These are phyloP conservation scores for Herpetotheres cachinnans DNA, from an alignment of 2,113 vertebrate genomes.

Conservation along the genomic window DNA sequence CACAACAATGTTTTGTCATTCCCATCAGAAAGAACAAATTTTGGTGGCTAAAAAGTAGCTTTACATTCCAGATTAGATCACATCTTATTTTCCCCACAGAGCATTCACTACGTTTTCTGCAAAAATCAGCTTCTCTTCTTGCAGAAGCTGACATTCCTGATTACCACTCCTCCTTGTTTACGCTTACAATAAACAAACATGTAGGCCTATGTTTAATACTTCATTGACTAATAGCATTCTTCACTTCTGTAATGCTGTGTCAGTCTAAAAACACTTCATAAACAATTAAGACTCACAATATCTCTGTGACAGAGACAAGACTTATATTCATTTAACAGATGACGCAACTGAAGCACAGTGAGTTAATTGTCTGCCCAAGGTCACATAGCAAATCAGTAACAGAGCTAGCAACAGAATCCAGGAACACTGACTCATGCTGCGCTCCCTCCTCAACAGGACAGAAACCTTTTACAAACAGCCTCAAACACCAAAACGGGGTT, in stretches of 20 bases:
- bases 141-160: not conserved
- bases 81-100: not conserved
- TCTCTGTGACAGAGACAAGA: not conserved
- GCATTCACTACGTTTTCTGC: not conserved
- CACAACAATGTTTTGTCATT: not conserved
- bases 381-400: not conserved
- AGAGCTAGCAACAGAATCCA: not conserved
- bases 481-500: not conserved
- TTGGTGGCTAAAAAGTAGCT: not conserved
- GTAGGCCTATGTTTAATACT: not conserved
- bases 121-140: not conserved
- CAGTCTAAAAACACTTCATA: slow-evolving; percentile 5
- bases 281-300: not conserved
- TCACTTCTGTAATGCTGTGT: not conserved
- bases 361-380: slow-evolving; percentile 15
- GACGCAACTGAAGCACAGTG: not conserved
- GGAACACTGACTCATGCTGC: not conserved
- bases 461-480: not conserved
- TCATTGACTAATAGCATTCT: not conserved
- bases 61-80: not conserved
- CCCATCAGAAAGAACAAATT: not conserved
- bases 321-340: not conserved
- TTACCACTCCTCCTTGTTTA: not conserved
- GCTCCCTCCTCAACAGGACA: not conserved
- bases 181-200: not conserved